Percentiles rank a stretch among this genome's conserved stretches.
Conservation (phyloP, 2,113 vertebrate genomes). For the Upupa epops region DNA sequence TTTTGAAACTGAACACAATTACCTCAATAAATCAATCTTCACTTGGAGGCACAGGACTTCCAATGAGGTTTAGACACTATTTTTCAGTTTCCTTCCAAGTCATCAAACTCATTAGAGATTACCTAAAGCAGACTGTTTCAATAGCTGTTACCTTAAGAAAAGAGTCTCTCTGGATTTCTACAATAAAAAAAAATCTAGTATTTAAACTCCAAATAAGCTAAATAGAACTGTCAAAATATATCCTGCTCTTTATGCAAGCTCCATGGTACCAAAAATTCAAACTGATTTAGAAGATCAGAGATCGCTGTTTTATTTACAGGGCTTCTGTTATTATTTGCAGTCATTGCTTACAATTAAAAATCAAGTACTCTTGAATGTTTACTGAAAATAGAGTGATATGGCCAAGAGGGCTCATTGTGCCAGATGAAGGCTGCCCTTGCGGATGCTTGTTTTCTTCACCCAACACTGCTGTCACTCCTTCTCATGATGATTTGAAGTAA, state of each 20-base stretch:
- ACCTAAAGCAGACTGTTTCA: slow-evolving; percentile 45
- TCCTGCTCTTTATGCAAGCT: neutral
- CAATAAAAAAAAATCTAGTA: neutral
- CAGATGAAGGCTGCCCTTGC: neutral
- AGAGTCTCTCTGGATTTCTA: slow-evolving; percentile 41
- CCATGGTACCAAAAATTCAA: neutral
- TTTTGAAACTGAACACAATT: slow-evolving; percentile 6
- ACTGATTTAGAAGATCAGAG: neutral
- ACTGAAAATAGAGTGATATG: neutral
- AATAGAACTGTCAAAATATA: neutral
- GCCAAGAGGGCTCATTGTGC: neutral
- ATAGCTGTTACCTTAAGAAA: slow-evolving; percentile 71
- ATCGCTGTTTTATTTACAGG: neutral
- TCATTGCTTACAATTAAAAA: neutral
- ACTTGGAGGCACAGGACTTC: neutral
- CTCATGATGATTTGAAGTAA: fast-evolving
- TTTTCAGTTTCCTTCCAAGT: neutral
- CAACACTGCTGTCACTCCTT: fast-evolving
- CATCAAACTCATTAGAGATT: slow-evolving; percentile 50
- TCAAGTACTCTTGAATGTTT: neutral
- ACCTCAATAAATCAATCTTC: neutral
- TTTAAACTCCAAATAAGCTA: slow-evolving; percentile 29
- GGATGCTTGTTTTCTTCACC: neutral
- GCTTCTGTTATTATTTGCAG: neutral
- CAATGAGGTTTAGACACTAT: neutral